A percentile compares a stretch with the other conserved stretches of the same genome.
phyloP scores from a whole-genome alignment of 1,140 invertebrate genomes.

The Sarcophaga peregrina region DNA sequence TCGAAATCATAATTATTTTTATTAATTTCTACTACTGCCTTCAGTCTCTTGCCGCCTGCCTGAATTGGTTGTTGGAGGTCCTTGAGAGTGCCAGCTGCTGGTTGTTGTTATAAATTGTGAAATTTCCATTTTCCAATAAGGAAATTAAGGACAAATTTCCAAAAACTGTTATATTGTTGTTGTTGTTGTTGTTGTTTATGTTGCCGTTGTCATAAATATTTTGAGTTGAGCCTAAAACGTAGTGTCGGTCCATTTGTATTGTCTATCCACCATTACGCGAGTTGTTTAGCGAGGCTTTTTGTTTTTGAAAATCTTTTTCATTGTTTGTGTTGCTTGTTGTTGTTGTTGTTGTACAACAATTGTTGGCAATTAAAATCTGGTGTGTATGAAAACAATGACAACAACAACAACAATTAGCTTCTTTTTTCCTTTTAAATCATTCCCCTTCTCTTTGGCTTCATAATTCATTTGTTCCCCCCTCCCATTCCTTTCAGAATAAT shows the following conservation, averaged over 20 bases:
- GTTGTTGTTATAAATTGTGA: not conserved
- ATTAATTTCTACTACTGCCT: conserved; percentile 11
- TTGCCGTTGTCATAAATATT: not conserved
- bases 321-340: not conserved
- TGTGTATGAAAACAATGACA: conserved; percentile 13
- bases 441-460: not conserved
- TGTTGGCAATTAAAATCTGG: conserved; percentile 65
- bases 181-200: not conserved
- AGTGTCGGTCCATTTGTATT: not conserved
- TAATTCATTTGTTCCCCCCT: not conserved
- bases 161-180: not conserved
- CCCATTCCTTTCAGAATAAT: not conserved
- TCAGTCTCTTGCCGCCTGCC: no score
- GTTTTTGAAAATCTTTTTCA: conserved; percentile 26
- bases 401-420: not conserved
- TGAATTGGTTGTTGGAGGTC: no score
- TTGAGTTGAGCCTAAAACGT: not conserved
- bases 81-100: not conserved
- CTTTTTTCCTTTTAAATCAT: not conserved
- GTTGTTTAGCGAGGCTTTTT: not conserved
- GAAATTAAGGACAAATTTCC: not conserved
- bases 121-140: not conserved
- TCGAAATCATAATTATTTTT: conserved; percentile 49
- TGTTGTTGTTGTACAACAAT: conserved; percentile 57
- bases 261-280: not conserved